These are phyloP conservation scores for Drosophila pectinifera DNA, from an alignment of 1,140 invertebrate species.

Conservation along the genomic window DNA sequence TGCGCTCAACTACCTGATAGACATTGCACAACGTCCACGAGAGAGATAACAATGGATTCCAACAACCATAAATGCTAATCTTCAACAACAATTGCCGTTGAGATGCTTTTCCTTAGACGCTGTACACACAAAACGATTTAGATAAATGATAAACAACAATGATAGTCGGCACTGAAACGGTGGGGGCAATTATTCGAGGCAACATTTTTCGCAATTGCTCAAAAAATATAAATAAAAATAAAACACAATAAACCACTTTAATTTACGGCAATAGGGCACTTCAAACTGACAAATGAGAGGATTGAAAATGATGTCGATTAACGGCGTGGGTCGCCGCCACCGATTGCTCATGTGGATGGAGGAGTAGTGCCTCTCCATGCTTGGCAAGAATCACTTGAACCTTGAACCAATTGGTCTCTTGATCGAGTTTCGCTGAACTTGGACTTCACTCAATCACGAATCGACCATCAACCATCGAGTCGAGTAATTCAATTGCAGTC, in stretches of 20 bases:
- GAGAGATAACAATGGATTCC: conserved; percentile 11
- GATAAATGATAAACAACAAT: conserved; percentile 38
- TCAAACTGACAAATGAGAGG: conserved; percentile 32
- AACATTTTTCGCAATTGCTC: conserved; percentile 23
- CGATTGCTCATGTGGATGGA: background rate
- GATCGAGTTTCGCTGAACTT: conserved; percentile 24
- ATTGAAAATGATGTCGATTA: conserved; percentile 25
- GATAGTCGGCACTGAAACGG: conserved; percentile 8
- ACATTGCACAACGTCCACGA: conserved; percentile 2
- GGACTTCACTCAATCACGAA: conserved; percentile 23
- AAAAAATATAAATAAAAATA: conserved; percentile 26
- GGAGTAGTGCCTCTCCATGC: conserved; percentile 9
- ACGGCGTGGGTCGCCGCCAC: background rate
- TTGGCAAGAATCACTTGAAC: conserved; percentile 13
- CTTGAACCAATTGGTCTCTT: conserved; percentile 27
- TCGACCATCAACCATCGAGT: conserved; percentile 26
- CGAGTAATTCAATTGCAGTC: conserved; percentile 37
- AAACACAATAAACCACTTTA: conserved; percentile 25
- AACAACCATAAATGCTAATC: conserved; percentile 33
- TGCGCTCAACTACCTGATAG: conserved; percentile 27
- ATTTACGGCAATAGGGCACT: conserved; percentile 33
- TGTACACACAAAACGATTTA: conserved; percentile 50
- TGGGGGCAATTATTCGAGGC: conserved; percentile 36
- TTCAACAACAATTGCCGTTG: conserved; percentile 26
- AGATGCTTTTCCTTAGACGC: conserved; percentile 42